These are phyloP conservation scores for Camponotus floridanus DNA, from an alignment of 1,140 invertebrate species.

Conservation along the genomic window DNA sequence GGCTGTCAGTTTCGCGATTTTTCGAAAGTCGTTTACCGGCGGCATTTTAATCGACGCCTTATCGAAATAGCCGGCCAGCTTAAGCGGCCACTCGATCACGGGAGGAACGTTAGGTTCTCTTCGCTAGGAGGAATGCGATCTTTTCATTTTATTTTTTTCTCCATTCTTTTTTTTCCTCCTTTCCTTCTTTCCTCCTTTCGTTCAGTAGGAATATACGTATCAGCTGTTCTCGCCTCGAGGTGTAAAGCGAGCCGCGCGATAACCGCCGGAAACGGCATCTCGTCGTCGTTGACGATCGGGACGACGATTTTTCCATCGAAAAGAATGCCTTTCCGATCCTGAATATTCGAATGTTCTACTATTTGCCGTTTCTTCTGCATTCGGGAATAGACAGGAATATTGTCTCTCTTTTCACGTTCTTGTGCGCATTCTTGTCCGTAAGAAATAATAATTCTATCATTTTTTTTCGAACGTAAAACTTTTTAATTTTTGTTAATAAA, in stretches of 20 bases:
- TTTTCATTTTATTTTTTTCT: constrained; percentile 5
- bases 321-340: not conserved
- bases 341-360: not conserved
- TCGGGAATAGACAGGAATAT: not conserved
- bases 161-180: constrained; percentile 49
- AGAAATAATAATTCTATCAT: not conserved
- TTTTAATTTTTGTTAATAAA: not conserved
- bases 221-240: constrained; percentile 61
- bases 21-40: constrained; percentile 52
- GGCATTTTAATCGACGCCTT: constrained; percentile 61
- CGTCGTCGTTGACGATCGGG: not conserved
- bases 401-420: not conserved
- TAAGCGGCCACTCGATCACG: constrained; percentile 60
- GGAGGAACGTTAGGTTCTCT: constrained; percentile 6
- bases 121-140: constrained; percentile 69
- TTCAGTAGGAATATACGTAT: constrained; percentile 65
- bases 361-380: too few relatives aligned
- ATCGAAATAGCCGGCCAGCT: constrained; percentile 52
- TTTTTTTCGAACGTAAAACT: not conserved
- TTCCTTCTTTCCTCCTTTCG: not conserved
- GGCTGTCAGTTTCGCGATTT: constrained; percentile 60
- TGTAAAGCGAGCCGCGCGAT: constrained; percentile 68
- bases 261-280: constrained; percentile 58
- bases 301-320: constrained; percentile 45
- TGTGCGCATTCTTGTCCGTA: not conserved